Percentiles rank a stretch among this genome's conserved stretches.
Evolutionary conservation across 2,113 vertebrate species (phyloP).

Genomic region (Scopus umbretta): DNA sequence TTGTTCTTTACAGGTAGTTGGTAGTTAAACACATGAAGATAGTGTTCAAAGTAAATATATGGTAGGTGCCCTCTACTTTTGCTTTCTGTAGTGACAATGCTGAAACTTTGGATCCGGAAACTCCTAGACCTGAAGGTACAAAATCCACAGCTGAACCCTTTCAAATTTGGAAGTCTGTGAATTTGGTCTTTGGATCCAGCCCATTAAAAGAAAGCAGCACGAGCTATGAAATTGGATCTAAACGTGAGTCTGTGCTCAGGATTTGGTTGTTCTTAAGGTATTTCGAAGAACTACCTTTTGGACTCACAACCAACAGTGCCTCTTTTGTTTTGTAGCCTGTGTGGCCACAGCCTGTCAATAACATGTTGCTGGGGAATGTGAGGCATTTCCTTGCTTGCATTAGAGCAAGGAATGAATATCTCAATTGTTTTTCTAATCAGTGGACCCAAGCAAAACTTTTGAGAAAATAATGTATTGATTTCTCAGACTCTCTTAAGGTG

Average conservation of each 20-base stretch:
- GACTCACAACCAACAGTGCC: not conserved
- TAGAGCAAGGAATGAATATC: not conserved
- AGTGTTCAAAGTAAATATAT: not conserved
- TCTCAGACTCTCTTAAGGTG: not conserved
- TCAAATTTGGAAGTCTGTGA: not conserved
- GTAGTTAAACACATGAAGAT: not conserved
- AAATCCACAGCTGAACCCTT: not conserved
- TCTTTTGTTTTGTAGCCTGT: not conserved
- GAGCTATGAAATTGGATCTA: not conserved
- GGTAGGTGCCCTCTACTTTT: not conserved
- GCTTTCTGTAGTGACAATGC: not conserved
- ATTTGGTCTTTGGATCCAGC: not conserved
- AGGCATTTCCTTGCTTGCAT: constrained; percentile 12
- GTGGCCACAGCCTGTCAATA: not conserved
- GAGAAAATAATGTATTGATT: not conserved
- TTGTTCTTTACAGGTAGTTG: not conserved
- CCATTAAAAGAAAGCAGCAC: not conserved
- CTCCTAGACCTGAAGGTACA: not conserved
- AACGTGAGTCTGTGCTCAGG: not conserved
- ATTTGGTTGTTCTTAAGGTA: not conserved
- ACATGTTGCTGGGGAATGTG: not conserved
- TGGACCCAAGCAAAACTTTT: not conserved
- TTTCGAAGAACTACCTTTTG: not conserved
- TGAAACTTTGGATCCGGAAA: not conserved
- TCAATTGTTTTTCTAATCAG: not conserved